Evolutionary conservation across 2,888 invertebrate species (phyloP), one percentile per base, ranked within the genome.

Genomic region (Acanthacorydalis orientalis): DNA sequence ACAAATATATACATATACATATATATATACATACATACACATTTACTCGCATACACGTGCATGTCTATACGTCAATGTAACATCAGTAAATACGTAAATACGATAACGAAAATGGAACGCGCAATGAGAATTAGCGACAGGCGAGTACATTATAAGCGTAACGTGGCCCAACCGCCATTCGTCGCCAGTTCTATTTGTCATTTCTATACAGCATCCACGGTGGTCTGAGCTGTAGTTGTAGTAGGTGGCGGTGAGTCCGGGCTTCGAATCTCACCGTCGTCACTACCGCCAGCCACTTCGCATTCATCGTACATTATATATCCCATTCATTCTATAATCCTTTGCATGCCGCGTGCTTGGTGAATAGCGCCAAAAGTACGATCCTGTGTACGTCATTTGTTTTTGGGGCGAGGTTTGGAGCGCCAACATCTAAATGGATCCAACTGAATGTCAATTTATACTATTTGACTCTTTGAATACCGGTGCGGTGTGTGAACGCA

Each of bases 371-470:
- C 57, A 56, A 56, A 59, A 63, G 63, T 63, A 61, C 57, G 57
- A 62, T 61, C 58, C 61, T 59, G 52, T 63, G 63, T 63, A 61
- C 54, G 60, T 59, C 62, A 62, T 62, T 62, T 62, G 61, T 62
- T 58, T 53, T 53, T 43, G 43, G 23, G 14, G 15, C 16, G 43
- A 23, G 23, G 32, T n/a, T 34, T 51, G 48, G 43, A 50, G 54
- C 54, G 55, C 55, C 58, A 54, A 55, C 14, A 37, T n/a, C 37
- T 7, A 37, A 9, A 14, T n/a, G 37, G 37, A 14, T 14, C 12
- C 37, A 37, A 12, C 37, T n/a, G 14, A 37, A 37, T 14, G 37
- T 37, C 37, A 37, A 37, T 37, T 37, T 37, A 37, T 37, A n/a
- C 37, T n/a, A 14, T 14, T 37, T 37, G 37, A 37, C 37, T 37